Evolutionary conservation across 2,888 invertebrate species (phyloP).

Genomic region (Acanthopleura granulata): DNA sequence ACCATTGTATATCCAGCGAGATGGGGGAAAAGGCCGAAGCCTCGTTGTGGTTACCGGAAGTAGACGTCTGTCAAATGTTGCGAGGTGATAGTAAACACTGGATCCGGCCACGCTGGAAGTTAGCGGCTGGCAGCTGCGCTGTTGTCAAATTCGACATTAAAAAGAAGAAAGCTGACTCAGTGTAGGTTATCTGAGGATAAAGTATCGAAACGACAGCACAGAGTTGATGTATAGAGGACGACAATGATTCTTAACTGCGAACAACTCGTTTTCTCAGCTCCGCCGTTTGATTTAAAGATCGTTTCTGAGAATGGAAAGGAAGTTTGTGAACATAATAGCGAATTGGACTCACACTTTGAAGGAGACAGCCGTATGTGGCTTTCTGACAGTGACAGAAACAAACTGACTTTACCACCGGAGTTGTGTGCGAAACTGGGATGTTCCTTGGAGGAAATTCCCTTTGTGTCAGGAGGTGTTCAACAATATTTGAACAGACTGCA

Average conservation of each 20-base stretch:
- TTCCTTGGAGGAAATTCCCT: not conserved
- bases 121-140: not conserved
- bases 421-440: not conserved
- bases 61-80: slow-evolving; percentile 17
- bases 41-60: slow-evolving; percentile 39
- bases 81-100: not conserved
- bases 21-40: slow-evolving; percentile 38
- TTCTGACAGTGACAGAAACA: not conserved
- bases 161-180: too few species aligned
- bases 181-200: not conserved
- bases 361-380: not conserved
- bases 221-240: not conserved
- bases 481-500: slow-evolving; percentile 12
- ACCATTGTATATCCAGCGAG: slow-evolving; percentile 40
- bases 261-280: too few species aligned
- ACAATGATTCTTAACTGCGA: too few species aligned
- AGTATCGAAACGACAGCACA: not conserved
- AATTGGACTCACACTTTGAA: not conserved
- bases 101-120: slow-evolving; percentile 48
- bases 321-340: too few species aligned
- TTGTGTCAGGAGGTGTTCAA: slow-evolving; percentile 16
- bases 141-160: too few species aligned
- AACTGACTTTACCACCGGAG: not conserved
- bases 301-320: too few species aligned
- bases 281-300: too few species aligned